Conservation (phyloP, 2,113 vertebrate species). For the Bombycilla garrulus region DNA sequence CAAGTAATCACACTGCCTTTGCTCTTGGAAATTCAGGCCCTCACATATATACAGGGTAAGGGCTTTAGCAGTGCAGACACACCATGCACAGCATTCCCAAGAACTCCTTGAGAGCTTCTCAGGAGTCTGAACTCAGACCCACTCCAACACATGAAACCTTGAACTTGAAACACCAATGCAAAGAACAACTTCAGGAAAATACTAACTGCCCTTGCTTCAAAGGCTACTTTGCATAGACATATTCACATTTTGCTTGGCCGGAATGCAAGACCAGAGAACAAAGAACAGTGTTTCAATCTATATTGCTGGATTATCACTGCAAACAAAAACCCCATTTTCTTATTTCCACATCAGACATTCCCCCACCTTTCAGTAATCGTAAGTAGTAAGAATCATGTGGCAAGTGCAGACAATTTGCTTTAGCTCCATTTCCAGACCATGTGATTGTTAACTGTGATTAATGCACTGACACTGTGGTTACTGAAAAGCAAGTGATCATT, state of each 20-base stretch:
- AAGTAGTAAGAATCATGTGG: background rate
- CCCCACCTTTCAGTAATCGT: background rate
- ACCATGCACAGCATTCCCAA: background rate
- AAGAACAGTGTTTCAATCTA: background rate
- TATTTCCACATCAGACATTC: background rate
- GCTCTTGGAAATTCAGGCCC: background rate
- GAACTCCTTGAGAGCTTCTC: background rate
- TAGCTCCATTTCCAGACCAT: background rate
- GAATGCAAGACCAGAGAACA: background rate
- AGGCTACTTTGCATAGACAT: background rate
- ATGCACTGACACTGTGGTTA: constrained; percentile 23
- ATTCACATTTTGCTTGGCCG: background rate
- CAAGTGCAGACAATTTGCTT: constrained; percentile 1
- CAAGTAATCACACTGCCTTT: background rate
- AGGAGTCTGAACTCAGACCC: background rate
- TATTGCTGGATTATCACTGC: background rate
- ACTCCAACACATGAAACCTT: background rate
- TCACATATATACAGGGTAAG: fast-evolving
- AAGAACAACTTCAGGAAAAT: background rate
- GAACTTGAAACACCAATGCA: background rate
- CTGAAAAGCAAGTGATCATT: constrained; percentile 1
- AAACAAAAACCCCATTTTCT: background rate
- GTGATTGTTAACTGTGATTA: constrained; percentile 1
- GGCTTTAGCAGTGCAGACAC: background rate
- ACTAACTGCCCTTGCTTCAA: background rate